These are phyloP conservation scores for Bos javanicus DNA, from an alignment of 2,113 vertebrate genomes.

Conservation along the genomic window DNA sequence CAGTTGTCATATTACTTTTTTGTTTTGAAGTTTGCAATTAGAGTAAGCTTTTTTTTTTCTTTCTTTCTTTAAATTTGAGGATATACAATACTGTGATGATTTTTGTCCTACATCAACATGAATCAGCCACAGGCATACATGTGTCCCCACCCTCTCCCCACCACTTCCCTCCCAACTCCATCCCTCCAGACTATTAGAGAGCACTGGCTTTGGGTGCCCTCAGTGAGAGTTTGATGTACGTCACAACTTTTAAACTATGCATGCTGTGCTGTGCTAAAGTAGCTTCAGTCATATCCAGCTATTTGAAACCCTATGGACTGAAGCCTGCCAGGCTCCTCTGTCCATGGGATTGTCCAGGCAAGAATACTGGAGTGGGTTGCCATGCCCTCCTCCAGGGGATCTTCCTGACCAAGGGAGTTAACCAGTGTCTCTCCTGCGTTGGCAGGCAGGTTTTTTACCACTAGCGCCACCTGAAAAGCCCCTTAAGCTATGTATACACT, in stretches of 20 bases:
- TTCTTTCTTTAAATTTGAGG: background rate
- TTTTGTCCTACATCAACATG: background rate
- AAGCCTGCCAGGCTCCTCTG: background rate
- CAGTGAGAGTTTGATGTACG: background rate
- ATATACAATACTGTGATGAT: background rate
- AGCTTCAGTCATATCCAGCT: background rate
- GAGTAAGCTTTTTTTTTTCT: background rate
- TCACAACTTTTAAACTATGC: background rate
- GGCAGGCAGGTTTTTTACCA: background rate
- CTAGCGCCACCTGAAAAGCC: background rate
- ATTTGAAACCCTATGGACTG: background rate
- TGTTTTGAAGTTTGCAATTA: background rate
- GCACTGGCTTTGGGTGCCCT: background rate
- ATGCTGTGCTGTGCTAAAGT: background rate
- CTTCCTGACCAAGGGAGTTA: background rate
- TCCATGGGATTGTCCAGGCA: background rate
- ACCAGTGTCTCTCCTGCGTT: fast-evolving
- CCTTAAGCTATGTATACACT: background rate
- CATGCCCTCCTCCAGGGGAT: background rate
- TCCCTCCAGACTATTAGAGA: background rate
- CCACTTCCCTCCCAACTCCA: background rate
- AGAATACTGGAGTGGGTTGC: background rate
- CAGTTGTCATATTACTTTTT: background rate
- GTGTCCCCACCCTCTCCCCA: background rate
- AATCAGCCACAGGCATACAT: background rate